Percentiles rank a stretch among this genome's conserved stretches.
These are phyloP conservation scores for Diaperis boleti DNA, from an alignment of 2,888 invertebrate genomes.

Conservation along the genomic window DNA sequence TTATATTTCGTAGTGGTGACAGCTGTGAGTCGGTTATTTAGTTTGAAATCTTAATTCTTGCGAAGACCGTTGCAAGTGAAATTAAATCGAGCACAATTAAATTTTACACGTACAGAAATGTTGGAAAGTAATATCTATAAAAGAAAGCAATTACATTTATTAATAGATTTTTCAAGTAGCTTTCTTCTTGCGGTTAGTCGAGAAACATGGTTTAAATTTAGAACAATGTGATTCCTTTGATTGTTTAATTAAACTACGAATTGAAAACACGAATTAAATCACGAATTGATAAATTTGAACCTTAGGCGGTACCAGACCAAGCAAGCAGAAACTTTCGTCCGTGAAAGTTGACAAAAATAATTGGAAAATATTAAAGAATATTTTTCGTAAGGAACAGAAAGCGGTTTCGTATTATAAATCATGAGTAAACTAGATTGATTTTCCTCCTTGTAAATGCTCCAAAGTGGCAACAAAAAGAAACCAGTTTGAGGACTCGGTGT, in stretches of 20 bases:
- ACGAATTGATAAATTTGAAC: not conserved
- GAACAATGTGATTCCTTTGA: not conserved
- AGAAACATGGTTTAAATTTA: too few relatives aligned
- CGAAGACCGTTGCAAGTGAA: too few relatives aligned
- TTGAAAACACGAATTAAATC: not conserved
- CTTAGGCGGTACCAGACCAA: slow-evolving; percentile 5
- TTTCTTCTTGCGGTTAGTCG: too few relatives aligned
- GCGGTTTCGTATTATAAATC: slow-evolving; percentile 8
- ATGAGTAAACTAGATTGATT: slow-evolving; percentile 7
- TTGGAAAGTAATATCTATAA: too few relatives aligned
- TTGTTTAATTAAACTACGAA: not conserved
- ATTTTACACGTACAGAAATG: too few relatives aligned
- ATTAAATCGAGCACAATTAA: too few relatives aligned
- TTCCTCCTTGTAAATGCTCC: slow-evolving; percentile 6
- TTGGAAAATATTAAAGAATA: slow-evolving; percentile 16
- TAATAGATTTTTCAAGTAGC: too few relatives aligned
- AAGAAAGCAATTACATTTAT: too few relatives aligned
- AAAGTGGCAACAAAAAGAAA: slow-evolving; percentile 5
- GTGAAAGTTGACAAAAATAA: slow-evolving; percentile 25
- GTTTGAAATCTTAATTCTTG: too few relatives aligned
- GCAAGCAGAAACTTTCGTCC: slow-evolving; percentile 10
- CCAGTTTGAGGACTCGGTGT: slow-evolving; percentile 6
- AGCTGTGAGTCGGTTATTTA: too few relatives aligned
- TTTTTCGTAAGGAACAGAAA: slow-evolving; percentile 14
- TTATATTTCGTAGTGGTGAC: too few relatives aligned